Conservation (phyloP, 2,113 vertebrate genomes). For the Theristicus caerulescens region DNA sequence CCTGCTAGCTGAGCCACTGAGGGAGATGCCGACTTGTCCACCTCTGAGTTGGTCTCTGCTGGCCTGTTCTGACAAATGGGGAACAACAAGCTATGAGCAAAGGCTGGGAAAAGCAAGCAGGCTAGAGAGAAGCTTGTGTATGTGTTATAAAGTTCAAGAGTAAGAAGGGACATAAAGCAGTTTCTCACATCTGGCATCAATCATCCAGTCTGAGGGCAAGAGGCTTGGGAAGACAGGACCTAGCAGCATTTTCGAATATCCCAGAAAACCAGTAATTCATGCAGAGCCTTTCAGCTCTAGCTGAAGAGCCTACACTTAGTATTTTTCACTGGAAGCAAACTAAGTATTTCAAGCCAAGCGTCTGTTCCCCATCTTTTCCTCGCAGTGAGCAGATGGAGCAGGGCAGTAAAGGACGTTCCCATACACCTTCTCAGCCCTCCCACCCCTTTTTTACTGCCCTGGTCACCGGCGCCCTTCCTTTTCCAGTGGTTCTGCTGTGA, state of each 20-base stretch:
- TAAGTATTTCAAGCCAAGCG: background rate
- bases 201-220: background rate
- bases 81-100: background rate
- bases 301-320: background rate
- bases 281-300: background rate
- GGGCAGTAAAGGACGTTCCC: background rate
- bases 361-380: background rate
- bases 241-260: constrained; percentile 4
- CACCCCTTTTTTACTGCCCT: background rate
- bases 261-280: background rate
- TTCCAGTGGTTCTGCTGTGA: background rate
- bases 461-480: background rate
- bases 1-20: constrained; percentile 80
- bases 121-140: background rate
- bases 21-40: constrained; percentile 61
- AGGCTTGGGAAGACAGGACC: background rate
- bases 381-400: background rate
- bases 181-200: constrained; percentile 33
- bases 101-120: background rate
- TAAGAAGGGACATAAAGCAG: background rate
- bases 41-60: constrained; percentile 49
- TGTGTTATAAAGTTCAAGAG: constrained; percentile 34
- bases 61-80: constrained; percentile 69
- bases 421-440: background rate
- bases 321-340: background rate